Percentiles rank a stretch among this genome's conserved stretches.
phyloP scores from a whole-genome alignment of 2,888 invertebrate species.

The Alloplasta piceator region DNA sequence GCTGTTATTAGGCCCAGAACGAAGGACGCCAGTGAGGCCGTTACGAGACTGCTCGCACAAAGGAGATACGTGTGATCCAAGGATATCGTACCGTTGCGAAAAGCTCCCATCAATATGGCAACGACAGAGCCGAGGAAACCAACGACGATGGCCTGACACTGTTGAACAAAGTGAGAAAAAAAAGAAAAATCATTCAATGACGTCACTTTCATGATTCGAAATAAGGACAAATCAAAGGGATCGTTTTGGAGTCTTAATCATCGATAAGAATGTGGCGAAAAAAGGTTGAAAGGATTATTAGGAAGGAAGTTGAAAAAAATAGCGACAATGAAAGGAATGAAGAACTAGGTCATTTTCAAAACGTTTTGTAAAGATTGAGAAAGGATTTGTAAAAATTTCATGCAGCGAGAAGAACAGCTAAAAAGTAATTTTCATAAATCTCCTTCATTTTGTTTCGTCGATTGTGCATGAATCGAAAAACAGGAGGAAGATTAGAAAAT shows the following conservation, averaged over 20 bases:
- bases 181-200: background rate
- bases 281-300: no score
- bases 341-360: conserved; percentile 57
- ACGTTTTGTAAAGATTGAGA: conserved; percentile 61
- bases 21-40: conserved; percentile 91
- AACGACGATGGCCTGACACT: conserved; percentile 89
- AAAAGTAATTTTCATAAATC: no score
- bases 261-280: no score
- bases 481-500: no score
- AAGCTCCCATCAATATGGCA: conserved; percentile 88
- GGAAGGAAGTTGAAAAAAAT: conserved; percentile 4
- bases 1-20: conserved; percentile 89
- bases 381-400: conserved; percentile 49
- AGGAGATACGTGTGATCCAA: conserved; percentile 89
- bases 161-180: conserved; percentile 70
- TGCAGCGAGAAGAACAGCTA: no score
- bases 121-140: conserved; percentile 89
- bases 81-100: conserved; percentile 87
- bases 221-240: no score
- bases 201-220: background rate
- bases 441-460: no score
- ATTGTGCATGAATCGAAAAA: no score
- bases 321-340: background rate
- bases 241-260: no score
- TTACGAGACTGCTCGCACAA: conserved; percentile 90